A percentile compares a stretch with the other conserved stretches of the same genome.
These are phyloP conservation scores for Sturnira hondurensis DNA, from an alignment of 2,113 vertebrate genomes.

Conservation along the genomic window DNA sequence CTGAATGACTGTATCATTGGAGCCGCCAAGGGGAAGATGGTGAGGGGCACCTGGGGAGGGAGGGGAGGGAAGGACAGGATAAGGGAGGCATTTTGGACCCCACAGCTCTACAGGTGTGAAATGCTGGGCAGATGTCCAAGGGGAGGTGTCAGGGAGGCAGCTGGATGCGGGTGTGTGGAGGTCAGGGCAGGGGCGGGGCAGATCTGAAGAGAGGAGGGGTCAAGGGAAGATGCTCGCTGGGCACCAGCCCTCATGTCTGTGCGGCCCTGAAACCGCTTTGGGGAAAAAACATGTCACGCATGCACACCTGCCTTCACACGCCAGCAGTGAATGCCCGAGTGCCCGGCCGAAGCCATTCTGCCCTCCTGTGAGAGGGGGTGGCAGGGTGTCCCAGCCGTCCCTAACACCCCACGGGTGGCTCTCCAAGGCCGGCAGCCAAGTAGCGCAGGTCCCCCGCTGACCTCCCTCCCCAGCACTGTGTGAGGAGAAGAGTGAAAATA, in stretches of 20 bases:
- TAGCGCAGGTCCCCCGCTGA: neutral
- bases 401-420: rapidly evolving
- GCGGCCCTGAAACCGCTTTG: neutral
- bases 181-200: neutral
- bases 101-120: neutral
- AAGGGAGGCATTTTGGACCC: neutral
- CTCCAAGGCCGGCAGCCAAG: neutral
- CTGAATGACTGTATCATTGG: neutral
- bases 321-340: neutral
- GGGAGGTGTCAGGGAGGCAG: neutral
- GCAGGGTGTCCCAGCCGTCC: neutral
- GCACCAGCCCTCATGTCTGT: rapidly evolving
- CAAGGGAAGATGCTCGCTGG: rapidly evolving
- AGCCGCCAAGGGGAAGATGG: neutral
- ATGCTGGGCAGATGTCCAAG: neutral
- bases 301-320: neutral
- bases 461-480: neutral
- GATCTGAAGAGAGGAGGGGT: rapidly evolving
- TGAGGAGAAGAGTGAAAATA: neutral
- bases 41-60: neutral
- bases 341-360: neutral
- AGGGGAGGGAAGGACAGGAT: rapidly evolving
- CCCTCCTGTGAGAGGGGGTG: neutral
- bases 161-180: neutral
- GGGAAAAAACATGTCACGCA: neutral